phyloP scores from a whole-genome alignment of 1,140 invertebrate genomes.

The Scaptomyza montana region DNA sequence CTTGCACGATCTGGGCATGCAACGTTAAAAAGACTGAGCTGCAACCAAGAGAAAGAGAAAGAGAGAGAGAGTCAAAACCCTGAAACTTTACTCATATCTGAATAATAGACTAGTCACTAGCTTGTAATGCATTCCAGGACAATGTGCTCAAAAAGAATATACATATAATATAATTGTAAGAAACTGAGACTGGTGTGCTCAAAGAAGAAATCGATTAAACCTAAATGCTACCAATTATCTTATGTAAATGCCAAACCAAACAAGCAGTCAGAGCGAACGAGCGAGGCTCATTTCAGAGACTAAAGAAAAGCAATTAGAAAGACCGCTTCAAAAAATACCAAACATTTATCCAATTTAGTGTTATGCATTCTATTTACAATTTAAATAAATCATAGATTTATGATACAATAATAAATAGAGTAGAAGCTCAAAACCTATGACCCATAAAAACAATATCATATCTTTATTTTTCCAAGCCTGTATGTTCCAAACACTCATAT shows the following conservation, averaged over 20 bases:
- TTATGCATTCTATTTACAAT: slow-evolving; percentile 1
- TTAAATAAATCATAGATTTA: too few species aligned
- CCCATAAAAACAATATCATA: too few species aligned
- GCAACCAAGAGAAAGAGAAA: background rate
- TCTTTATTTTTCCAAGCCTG: too few species aligned
- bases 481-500: too few species aligned
- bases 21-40: slow-evolving; percentile 59
- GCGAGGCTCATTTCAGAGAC: slow-evolving; percentile 54
- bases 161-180: slow-evolving; percentile 16
- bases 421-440: too few species aligned
- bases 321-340: slow-evolving; percentile 50
- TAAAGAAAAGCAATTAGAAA: slow-evolving; percentile 19
- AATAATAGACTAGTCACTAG: slow-evolving; percentile 66
- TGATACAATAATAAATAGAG: too few species aligned
- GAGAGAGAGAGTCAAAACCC: slow-evolving; percentile 14
- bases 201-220: slow-evolving; percentile 43
- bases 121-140: slow-evolving; percentile 62
- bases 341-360: too few species aligned
- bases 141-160: slow-evolving; percentile 60
- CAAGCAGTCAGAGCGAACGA: slow-evolving; percentile 33
- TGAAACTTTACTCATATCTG: slow-evolving; percentile 48
- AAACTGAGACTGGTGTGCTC: slow-evolving; percentile 37
- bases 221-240: slow-evolving; percentile 59
- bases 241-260: slow-evolving; percentile 75
- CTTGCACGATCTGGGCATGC: slow-evolving; percentile 78